phyloP scores from a whole-genome alignment of 2,888 invertebrate species.

The Caenorhabditis sp. region DNA sequence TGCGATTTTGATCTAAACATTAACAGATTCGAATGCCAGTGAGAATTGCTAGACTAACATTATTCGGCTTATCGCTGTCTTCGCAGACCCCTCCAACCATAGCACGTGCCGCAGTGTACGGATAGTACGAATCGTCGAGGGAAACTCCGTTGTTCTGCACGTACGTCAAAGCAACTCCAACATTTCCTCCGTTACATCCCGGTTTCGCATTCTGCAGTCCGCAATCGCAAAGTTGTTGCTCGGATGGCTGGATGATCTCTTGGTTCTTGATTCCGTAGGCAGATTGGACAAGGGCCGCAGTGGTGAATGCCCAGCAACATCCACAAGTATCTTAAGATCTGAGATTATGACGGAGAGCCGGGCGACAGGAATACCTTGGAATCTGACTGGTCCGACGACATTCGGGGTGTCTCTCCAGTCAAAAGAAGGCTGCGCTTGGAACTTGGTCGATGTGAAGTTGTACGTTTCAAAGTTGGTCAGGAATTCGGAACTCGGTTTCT shows the following conservation, averaged over 20 bases:
- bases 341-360: too few relatives aligned
- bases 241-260: neutral
- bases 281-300: slow-evolving; percentile 6
- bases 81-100: neutral
- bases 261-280: slow-evolving; percentile 10
- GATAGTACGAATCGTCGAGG: neutral
- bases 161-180: slow-evolving; percentile 1
- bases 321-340: too few relatives aligned
- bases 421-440: neutral
- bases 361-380: neutral
- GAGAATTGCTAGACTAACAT: neutral
- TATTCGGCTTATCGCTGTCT: neutral
- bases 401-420: neutral
- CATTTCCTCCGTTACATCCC: slow-evolving; percentile 14
- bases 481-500: neutral
- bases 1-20: neutral
- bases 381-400: neutral
- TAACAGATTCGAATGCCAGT: too few relatives aligned
- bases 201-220: neutral
- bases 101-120: neutral
- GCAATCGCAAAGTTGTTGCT: slow-evolving; percentile 22
- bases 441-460: neutral
- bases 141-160: neutral
- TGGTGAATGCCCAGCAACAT: slow-evolving; percentile 22
- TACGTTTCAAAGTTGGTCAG: neutral